Percentiles rank a stretch among this genome's conserved stretches.
Conservation (phyloP, 2,113 vertebrate genomes). For the Cranoglanis bouderius region DNA sequence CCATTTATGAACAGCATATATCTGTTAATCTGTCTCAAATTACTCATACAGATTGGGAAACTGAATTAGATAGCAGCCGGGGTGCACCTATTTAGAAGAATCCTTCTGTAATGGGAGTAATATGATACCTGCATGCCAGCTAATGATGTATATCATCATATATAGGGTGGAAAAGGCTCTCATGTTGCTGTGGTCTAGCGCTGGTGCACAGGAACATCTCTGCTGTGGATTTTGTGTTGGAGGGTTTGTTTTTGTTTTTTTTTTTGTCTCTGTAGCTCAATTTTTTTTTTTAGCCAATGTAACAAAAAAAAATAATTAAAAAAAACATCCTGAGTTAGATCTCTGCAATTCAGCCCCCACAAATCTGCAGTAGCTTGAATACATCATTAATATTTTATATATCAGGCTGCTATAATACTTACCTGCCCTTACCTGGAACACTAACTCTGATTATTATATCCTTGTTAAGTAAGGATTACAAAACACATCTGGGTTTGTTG, state of each 20-base stretch:
- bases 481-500: not conserved
- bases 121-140: not conserved
- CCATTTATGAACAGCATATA: slow-evolving; percentile 14
- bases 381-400: slow-evolving; percentile 5
- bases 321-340: not conserved
- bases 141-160: not conserved
- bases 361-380: not conserved
- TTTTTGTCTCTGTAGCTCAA: not conserved
- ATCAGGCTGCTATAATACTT: not conserved
- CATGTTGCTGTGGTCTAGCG: not conserved
- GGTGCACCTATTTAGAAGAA: not conserved
- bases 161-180: not conserved
- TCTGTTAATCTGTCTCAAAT: slow-evolving; percentile 30
- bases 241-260: not conserved
- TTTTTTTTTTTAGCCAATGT: not conserved
- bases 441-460: not conserved
- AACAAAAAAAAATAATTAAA: no score
- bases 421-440: not conserved
- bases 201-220: not conserved
- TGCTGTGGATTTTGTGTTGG: not conserved
- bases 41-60: not conserved
- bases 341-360: not conserved
- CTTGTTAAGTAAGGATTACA: not conserved
- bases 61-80: not conserved
- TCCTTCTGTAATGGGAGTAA: not conserved